phyloP scores from a whole-genome alignment of 2,113 vertebrate species.

The Dolichotis patagonum region DNA sequence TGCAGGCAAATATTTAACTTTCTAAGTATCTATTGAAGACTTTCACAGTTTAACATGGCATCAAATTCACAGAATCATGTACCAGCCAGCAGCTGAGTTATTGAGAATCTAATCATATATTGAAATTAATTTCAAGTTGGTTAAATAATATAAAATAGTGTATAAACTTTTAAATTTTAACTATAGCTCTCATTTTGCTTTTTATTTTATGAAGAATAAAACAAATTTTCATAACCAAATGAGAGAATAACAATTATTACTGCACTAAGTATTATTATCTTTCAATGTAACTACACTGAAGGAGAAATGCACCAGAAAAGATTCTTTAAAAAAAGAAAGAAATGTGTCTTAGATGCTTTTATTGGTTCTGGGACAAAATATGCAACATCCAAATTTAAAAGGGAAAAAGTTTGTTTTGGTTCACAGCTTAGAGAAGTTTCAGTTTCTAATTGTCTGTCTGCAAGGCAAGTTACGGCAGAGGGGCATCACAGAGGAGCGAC shows the following conservation, averaged over 20 bases:
- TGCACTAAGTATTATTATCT: background rate
- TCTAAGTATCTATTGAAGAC: background rate
- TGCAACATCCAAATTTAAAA: background rate
- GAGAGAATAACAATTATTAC: background rate
- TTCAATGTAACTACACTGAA: background rate
- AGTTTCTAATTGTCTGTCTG: background rate
- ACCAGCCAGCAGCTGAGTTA: background rate
- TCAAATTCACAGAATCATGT: background rate
- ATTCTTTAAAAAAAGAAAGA: background rate
- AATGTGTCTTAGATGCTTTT: background rate
- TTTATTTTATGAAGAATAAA: background rate
- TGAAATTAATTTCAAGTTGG: background rate
- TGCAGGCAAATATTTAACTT: background rate
- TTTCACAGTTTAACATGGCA: background rate
- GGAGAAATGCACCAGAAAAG: background rate
- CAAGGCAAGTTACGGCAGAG: background rate
- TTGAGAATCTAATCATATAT: background rate
- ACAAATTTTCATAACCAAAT: background rate
- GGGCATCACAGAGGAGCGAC: background rate
- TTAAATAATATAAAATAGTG: background rate
- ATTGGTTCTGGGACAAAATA: background rate
- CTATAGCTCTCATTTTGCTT: background rate
- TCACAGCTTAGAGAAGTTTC: background rate
- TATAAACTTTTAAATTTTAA: background rate
- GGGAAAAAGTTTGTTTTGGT: background rate